Evolutionary conservation across 2,113 vertebrate genomes (phyloP), one percentile per base, ranked within the genome.

Genomic region (Gavialis gangeticus): DNA sequence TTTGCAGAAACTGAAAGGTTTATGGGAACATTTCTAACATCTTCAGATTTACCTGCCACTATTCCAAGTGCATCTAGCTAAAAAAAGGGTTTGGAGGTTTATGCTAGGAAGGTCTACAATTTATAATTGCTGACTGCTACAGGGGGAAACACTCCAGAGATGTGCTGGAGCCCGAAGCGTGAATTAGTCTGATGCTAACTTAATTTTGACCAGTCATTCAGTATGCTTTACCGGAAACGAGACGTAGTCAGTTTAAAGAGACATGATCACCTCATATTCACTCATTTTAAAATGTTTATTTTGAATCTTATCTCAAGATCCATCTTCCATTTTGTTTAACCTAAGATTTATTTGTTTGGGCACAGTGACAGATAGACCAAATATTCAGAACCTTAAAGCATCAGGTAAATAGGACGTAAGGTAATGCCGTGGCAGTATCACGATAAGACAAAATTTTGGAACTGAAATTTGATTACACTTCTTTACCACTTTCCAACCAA

Each of bases 281-380:
- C 19, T 5, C 0, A 0, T 34, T 1, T 2, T 34, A 0, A 81
- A 82, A 79, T 28, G 34, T 37, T 19, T 34, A 73, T 13, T 12
- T 24, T 7, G 19, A 73, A 25, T 46, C 21, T 24, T 73, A 37
- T 73, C 34, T 37, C 14, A 7, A 22, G 21, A 30, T 37, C 6
- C 12, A 24, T 6, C 34, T 73, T 22, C 46, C 21, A 30, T 11
- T 73, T 46, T 22, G 37, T 15, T 8, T 22, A 71, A 37, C n/a
- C 30, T 12, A 37, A 46, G 24, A 37, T 6, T 30, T 10, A 19
- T 82, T 75, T 77, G 34, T 62, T 1, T 0, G 64, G 66, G 75
- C 12, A 5, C 0, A 0, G 7, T 66, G 46, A 85, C n/a, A 67
- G 67, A 46, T 9, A 22, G 10, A n/a, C 59, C 2, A 2, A 5